Evolutionary conservation across 2,888 invertebrate genomes (phyloP).

Genomic region (Epiblema foenella): DNA sequence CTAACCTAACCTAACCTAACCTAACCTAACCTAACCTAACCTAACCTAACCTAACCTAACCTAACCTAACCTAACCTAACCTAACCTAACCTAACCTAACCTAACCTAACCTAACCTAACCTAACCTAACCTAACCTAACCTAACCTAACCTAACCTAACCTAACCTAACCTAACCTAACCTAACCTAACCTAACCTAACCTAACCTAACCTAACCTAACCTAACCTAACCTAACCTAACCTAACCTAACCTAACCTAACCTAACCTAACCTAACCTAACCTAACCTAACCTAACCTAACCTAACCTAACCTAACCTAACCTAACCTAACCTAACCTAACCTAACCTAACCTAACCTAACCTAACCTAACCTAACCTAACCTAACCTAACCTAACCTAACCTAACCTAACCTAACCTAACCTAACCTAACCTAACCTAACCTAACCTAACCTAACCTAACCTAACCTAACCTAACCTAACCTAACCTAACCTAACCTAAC

Average conservation of each 20-base stretch:
- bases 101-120: conserved; percentile 45
- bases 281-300: conserved; percentile 22
- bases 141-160: conserved; percentile 44
- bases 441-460: conserved; percentile 22
- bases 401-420: conserved; percentile 18
- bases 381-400: conserved; percentile 23
- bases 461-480: conserved; percentile 23
- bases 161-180: conserved; percentile 27
- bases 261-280: too few species aligned
- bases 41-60: conserved; percentile 40
- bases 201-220: conserved; percentile 21
- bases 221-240: conserved; percentile 19
- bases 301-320: conserved; percentile 27
- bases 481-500: too few species aligned
- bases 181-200: conserved; percentile 24
- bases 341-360: conserved; percentile 22
- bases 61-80: conserved; percentile 42
- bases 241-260: too few species aligned
- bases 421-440: conserved; percentile 21
- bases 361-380: conserved; percentile 20
- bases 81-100: conserved; percentile 38
- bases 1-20: conserved; percentile 43
- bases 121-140: conserved; percentile 45
- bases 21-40: conserved; percentile 38
- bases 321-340: conserved; percentile 23